Conservation (phyloP, 2,113 vertebrate species). For the Vulpes vulpes region DNA sequence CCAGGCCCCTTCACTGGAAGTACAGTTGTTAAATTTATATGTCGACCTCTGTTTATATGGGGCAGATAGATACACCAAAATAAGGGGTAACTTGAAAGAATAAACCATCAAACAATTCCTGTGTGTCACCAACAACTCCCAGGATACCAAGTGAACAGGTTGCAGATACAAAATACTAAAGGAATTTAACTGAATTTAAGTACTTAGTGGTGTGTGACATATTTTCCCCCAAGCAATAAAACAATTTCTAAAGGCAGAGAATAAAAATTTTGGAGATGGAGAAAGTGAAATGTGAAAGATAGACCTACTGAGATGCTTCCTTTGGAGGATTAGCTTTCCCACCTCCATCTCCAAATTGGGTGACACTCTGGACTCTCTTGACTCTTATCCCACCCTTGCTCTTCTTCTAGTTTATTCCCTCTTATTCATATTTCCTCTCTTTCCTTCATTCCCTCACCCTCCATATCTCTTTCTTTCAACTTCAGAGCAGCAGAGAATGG, state of each 20-base stretch:
- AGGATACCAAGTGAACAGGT: constrained; percentile 10
- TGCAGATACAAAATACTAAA: not conserved
- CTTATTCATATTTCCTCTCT: not conserved
- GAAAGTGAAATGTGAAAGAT: not conserved
- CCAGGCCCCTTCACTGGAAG: not conserved
- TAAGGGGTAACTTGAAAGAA: constrained; percentile 26
- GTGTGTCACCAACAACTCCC: not conserved
- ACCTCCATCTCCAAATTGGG: not conserved
- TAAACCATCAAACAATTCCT: constrained; percentile 1
- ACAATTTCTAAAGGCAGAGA: not conserved
- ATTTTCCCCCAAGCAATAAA: not conserved
- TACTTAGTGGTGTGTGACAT: not conserved
- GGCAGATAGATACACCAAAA: not conserved
- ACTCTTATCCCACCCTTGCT: not conserved
- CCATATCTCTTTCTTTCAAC: not conserved
- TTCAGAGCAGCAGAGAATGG: not conserved
- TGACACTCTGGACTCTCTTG: not conserved
- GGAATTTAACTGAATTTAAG: constrained; percentile 4
- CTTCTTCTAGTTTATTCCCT: not conserved
- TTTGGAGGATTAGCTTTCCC: not conserved
- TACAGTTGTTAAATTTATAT: not conserved
- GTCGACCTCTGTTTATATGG: not conserved
- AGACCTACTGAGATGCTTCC: not conserved
- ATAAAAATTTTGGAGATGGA: not conserved
- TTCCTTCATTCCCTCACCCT: not conserved